Percentiles rank a stretch among this genome's conserved stretches.
Conservation (phyloP, 92 coral and sea anemone species). For the Epizoanthus rinbou region DNA sequence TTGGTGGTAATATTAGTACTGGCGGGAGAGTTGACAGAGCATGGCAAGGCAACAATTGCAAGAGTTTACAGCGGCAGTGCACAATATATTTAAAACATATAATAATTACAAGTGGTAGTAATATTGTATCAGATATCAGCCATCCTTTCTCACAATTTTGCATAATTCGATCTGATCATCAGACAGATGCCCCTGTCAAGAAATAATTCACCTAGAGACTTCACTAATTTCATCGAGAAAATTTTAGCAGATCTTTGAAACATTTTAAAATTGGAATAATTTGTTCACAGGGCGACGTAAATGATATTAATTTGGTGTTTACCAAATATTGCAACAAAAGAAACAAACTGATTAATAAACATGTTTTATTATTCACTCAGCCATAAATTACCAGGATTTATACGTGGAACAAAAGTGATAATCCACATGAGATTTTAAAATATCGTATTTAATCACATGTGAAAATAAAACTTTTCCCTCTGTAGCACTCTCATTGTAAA, state of each 20-base stretch:
- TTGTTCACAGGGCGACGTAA: background rate
- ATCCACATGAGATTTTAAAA: too few species aligned
- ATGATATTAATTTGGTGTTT: slow-evolving; percentile 4
- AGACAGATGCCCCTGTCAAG: background rate
- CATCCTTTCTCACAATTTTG: slow-evolving; percentile 53
- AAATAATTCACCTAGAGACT: slow-evolving; percentile 21
- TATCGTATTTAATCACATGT: too few species aligned
- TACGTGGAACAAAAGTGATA: too few species aligned
- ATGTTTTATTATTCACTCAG: slow-evolving; percentile 57
- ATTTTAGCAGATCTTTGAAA: slow-evolving; percentile 43
- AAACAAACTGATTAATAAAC: slow-evolving; percentile 44
- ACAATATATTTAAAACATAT: slow-evolving; percentile 43
- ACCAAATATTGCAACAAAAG: slow-evolving; percentile 22
- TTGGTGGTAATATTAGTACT: too few species aligned
- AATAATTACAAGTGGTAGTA: slow-evolving; percentile 4
- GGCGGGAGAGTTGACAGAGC: too few species aligned
- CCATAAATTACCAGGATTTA: too few species aligned
- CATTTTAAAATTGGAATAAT: slow-evolving; percentile 31
- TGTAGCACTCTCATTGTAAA: too few species aligned
- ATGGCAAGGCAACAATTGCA: background rate
- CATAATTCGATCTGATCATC: slow-evolving; percentile 18
- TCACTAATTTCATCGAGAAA: background rate
- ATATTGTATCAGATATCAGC: slow-evolving; percentile 47
- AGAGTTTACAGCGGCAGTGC: slow-evolving; percentile 47
- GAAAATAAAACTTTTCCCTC: too few species aligned